Conservation (phyloP, 1,140 invertebrate genomes). For the Procambarus clarkii region DNA sequence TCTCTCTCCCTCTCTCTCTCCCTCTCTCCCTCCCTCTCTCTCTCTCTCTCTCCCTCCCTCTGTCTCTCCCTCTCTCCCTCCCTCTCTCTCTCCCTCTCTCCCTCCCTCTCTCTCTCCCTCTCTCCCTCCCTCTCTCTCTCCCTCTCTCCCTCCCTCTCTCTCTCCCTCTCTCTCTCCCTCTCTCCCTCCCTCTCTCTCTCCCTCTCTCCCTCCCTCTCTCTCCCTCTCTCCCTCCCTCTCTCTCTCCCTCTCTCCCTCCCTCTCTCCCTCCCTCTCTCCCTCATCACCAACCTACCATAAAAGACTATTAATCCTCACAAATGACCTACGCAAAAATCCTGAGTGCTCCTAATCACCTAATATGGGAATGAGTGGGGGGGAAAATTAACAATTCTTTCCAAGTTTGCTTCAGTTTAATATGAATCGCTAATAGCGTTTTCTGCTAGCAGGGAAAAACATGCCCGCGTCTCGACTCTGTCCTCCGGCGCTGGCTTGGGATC, state of each 20-base stretch:
- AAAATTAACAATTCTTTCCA: constrained; percentile 68
- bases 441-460: constrained; percentile 49
- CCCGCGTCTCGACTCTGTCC: neutral
- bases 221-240: neutral
- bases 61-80: neutral
- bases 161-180: no score
- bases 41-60: neutral
- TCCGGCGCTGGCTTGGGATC: neutral
- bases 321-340: constrained; percentile 60
- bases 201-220: neutral
- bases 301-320: constrained; percentile 66
- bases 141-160: no score
- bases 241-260: neutral
- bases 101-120: neutral
- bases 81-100: neutral
- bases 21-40: neutral
- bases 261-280: constrained; percentile 3
- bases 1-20: neutral
- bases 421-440: constrained; percentile 64
- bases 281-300: constrained; percentile 29
- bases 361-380: constrained; percentile 63
- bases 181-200: no score
- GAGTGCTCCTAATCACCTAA: constrained; percentile 70
- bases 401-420: constrained; percentile 68
- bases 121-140: no score